Evolutionary conservation across 2,113 vertebrate genomes (phyloP), one percentile per base, ranked within the genome.

Genomic region (Rhodinocichla rosea): DNA sequence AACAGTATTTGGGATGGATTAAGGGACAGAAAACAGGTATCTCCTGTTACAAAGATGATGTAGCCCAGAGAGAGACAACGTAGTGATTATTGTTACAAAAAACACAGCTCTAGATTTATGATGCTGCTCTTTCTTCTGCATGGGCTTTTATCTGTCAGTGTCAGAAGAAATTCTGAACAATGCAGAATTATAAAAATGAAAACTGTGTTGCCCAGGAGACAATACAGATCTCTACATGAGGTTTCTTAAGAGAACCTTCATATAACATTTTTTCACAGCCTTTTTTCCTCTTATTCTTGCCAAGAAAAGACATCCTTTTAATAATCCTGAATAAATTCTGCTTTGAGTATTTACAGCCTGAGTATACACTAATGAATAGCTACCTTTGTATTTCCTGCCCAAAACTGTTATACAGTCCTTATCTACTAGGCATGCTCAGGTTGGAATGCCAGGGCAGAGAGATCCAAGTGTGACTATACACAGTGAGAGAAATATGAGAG

Each of bases 21-120:
- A 68, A 81, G 33, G 0, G 0, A 57, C 2, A 45, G 55, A 35
- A 76, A 69, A 52, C 0, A 2, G 37, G 12, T 20, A 74, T 17
- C 39, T 62, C 44, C 30, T 70, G 9, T 40, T 62, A 69, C 26
- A 74, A 68, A 92, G 59, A 37, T 37, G 45, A 76, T 22, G 47
- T 2, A 57, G 39, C 32, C 49, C 69, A 73, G 60, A 30, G 9
- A 87, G 26, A 74, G 28, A 87, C n/a, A 91, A 62, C 1, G 0
- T 1, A 26, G 45, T 15, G 3, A 64, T 33, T 39, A 77, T 22
- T 50, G 8, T 69, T 44, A 68, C 37, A 76, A 83, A 85, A 28
- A 68, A 4, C 37, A 53, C 24, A 35, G 32, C 28, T 44, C 52
- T 60, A 60, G 69, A 50, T 68, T 84, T 18, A 68, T 6, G 13